Percentiles rank a stretch among this genome's conserved stretches.
phyloP scores from a whole-genome alignment of 2,888 invertebrate species.

The Lampropteryx suffumata region DNA sequence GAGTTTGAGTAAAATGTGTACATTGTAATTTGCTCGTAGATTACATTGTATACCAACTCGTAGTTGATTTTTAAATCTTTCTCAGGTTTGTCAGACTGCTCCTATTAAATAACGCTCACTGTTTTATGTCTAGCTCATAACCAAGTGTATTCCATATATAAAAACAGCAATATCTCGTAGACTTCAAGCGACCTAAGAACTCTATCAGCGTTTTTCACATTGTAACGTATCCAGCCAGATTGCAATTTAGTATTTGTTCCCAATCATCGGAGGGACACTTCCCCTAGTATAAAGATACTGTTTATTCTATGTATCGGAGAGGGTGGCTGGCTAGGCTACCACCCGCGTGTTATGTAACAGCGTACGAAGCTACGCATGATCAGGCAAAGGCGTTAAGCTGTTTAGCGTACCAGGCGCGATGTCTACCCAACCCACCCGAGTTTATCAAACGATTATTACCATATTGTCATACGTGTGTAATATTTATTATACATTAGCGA shows the following conservation, averaged over 20 bases:
- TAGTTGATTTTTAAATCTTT: background rate
- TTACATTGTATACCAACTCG: slow-evolving; percentile 6
- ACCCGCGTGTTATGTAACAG: slow-evolving; percentile 24
- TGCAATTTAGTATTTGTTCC: background rate
- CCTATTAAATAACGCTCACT: slow-evolving; percentile 4
- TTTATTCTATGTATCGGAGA: slow-evolving; percentile 1
- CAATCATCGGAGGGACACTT: background rate
- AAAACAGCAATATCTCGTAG: too few species aligned
- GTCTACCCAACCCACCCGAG: background rate
- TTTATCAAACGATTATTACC: slow-evolving; percentile 11
- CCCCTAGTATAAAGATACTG: background rate
- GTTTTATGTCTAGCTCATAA: background rate
- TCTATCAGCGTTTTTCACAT: too few species aligned
- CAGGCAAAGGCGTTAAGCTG: slow-evolving; percentile 21
- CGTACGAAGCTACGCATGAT: slow-evolving; percentile 29
- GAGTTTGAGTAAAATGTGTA: slow-evolving; percentile 9
- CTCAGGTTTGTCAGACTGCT: background rate
- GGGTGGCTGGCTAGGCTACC: slow-evolving; percentile 27
- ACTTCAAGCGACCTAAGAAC: background rate
- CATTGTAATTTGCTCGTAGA: slow-evolving; percentile 15
- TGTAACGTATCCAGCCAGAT: too few species aligned
- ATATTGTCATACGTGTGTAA: slow-evolving; percentile 1
- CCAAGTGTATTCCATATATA: too few species aligned
- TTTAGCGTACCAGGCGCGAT: slow-evolving; percentile 22
- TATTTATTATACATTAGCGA: slow-evolving; percentile 8